Base-by-base conservation (phyloP, 1,140 invertebrate species). In the Cydia strobilella region DNA sequence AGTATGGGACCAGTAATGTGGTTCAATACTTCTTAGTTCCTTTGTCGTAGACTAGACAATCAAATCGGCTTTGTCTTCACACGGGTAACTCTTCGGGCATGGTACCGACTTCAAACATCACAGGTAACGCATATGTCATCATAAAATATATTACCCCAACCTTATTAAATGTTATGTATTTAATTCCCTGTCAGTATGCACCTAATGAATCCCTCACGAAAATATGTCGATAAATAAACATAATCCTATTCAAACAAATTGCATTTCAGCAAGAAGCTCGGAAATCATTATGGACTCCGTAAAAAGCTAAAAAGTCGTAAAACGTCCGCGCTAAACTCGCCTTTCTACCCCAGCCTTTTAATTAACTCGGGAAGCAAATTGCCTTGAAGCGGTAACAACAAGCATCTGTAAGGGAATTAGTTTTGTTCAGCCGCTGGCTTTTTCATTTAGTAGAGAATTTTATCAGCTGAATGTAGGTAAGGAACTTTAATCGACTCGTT, bases 351-450 rank as follows among this genome's bases (percentile, higher is more conserved):
- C 25, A 7, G 25, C 12, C 13, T 69, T 69, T 69, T 69, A 69
- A 69, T 69, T 69, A 69, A 69, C 27, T 18, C n/a, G 63, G 18
- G 65, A 69, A 35, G 65, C 27, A 35, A 69, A 69, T 69, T 69
- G 65, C 35, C 63, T 10, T 35, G 35, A 35, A 35, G 15, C 31
- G 65, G 65, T 18, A 42, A 69, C 42, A 39, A 69, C n/a, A 69
- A 59, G 20, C 54, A 59, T 9, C 51, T 9, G 54, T 23, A 59
- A 59, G 54, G 54, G 54, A 59, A 59, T 59, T 59, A 20, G 18
- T 51, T 59, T 59, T 59, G 23, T 23, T n/a, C 20, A 23, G 23
- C 15, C n/a, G 54, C 20, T 59, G 18, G 18, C 54, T 59, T 59
- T 59, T 59, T 59, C 54, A 59, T 10, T 59, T 59, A 59, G 2